Percentiles rank a stretch among this genome's conserved stretches.
Evolutionary conservation across 2,888 invertebrate species (phyloP).

Genomic region (Leptopterna dolabrata): DNA sequence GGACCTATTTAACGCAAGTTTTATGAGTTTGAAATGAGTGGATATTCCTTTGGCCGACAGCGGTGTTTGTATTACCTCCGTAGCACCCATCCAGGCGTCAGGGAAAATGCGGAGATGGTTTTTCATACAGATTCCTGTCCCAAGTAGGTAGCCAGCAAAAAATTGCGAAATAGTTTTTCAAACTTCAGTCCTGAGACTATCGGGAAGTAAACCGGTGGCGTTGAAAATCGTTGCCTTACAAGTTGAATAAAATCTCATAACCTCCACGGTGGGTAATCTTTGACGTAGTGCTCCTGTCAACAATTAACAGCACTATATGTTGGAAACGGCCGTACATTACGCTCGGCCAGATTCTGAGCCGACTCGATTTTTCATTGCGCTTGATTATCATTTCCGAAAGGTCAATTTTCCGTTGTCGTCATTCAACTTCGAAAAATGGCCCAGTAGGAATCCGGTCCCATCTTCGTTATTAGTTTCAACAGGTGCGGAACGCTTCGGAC

Average conservation of each 20-base stretch:
- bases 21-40: no score
- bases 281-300: neutral
- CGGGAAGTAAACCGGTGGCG: no score
- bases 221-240: no score
- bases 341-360: constrained; percentile 8
- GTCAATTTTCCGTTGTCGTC: constrained; percentile 14
- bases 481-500: neutral
- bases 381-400: constrained; percentile 10
- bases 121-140: no score
- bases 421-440: neutral
- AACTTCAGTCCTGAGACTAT: no score
- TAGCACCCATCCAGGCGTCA: no score
- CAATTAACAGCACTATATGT: neutral
- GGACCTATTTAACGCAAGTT: no score
- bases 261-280: neutral
- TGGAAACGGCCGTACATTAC: neutral
- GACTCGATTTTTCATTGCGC: neutral
- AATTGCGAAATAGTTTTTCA: no score
- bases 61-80: no score
- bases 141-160: no score
- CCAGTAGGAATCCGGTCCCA: neutral
- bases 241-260: neutral
- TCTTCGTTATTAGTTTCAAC: neutral
- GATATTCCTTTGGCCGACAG: no score
- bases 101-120: no score